Percentiles rank a stretch among this genome's conserved stretches.
phyloP scores from a whole-genome alignment of 2,797 vertebrate genomes.

The Poeciliopsis gracilis region DNA sequence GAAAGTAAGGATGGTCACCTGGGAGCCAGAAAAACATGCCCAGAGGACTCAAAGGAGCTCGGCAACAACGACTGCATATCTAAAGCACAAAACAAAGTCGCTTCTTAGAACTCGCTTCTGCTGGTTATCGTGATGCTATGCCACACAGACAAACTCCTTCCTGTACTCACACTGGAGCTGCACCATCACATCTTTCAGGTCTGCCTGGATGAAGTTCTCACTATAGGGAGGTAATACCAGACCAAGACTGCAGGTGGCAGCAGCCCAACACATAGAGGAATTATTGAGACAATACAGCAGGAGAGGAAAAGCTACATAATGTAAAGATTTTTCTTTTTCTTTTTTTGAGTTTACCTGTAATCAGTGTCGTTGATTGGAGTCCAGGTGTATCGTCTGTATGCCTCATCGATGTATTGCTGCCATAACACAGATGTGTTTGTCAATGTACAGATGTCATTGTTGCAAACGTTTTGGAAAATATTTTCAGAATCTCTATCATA shows the following conservation, averaged over 20 bases:
- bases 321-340: background rate
- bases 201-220: slow-evolving; percentile 95
- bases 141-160: background rate
- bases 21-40: slow-evolving; percentile 98
- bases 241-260: slow-evolving; percentile 85
- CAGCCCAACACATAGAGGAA: slow-evolving; percentile 27
- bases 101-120: slow-evolving; percentile 10
- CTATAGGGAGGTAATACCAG: slow-evolving; percentile 94
- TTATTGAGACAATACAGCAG: slow-evolving; percentile 8
- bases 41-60: slow-evolving; percentile 94
- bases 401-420: slow-evolving; percentile 95
- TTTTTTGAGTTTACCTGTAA: slow-evolving; percentile 88
- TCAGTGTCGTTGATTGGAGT: slow-evolving; percentile 95
- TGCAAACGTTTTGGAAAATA: background rate
- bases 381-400: slow-evolving; percentile 92
- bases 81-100: slow-evolving; percentile 69
- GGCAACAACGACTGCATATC: slow-evolving; percentile 98
- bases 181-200: slow-evolving; percentile 97
- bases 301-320: slow-evolving; percentile 2
- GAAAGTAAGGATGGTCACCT: slow-evolving; percentile 80
- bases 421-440: slow-evolving; percentile 26
- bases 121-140: background rate
- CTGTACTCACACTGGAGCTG: slow-evolving; percentile 98
- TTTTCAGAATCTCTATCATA: background rate
- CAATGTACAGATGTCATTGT: background rate